Evolutionary conservation across 35 echinoderm and acorn worm species (phyloP).

Genomic region (Apostichopus parvimensis): DNA sequence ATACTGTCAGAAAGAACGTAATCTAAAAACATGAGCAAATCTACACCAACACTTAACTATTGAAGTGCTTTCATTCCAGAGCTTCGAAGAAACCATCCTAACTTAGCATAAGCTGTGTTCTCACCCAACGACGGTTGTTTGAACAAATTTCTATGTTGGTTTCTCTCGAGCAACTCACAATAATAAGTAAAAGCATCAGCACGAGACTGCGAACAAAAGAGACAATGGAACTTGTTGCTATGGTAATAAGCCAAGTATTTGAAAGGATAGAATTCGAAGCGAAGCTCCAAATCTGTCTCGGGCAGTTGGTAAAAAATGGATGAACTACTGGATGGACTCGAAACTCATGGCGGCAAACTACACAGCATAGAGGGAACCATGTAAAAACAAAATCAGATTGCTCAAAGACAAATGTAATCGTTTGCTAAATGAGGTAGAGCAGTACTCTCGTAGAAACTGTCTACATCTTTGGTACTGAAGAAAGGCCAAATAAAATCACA

Average conservation of each 20-base stretch:
- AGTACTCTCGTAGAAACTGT: conserved; percentile 14
- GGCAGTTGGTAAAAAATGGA: background rate
- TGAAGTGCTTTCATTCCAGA: background rate
- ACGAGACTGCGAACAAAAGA: background rate
- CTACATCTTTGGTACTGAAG: conserved; percentile 4
- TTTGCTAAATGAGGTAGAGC: background rate
- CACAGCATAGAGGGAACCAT: background rate
- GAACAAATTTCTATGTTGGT: background rate
- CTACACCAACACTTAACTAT: background rate
- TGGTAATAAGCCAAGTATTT: background rate
- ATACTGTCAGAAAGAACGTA: background rate
- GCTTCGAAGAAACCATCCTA: background rate
- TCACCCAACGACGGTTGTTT: background rate
- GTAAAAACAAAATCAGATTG: background rate
- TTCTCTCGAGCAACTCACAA: background rate
- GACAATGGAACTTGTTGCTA: background rate
- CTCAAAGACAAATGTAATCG: background rate
- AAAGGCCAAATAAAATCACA: background rate
- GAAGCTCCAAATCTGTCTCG: background rate
- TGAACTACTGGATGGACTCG: conserved; percentile 1
- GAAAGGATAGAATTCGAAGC: background rate
- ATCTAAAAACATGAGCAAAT: background rate
- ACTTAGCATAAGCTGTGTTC: background rate
- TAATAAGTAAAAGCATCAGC: background rate
- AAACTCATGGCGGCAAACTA: background rate